Evolutionary conservation across 1,140 invertebrate species (phyloP).

Genomic region (Drosophila parabipectinata): DNA sequence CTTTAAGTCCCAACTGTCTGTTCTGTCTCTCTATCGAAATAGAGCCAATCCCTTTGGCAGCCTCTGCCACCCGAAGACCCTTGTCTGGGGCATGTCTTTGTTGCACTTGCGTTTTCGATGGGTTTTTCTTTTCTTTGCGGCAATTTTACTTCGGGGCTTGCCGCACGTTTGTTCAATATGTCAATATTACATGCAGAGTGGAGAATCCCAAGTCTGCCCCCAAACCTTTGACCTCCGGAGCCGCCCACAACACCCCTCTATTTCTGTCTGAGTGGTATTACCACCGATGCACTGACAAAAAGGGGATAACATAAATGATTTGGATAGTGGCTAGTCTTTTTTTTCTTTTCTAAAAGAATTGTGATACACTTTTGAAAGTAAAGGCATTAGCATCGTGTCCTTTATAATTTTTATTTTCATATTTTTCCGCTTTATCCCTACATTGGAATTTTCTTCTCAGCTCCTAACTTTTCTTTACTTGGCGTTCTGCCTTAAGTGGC

Average conservation of each 20-base stretch:
- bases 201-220: constrained; percentile 41
- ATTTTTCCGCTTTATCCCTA: too few relatives aligned
- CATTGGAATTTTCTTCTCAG: too few relatives aligned
- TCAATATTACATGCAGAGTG: constrained; percentile 75
- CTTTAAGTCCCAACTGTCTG: constrained; percentile 67
- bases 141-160: constrained; percentile 63
- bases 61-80: not conserved
- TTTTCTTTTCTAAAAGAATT: not conserved
- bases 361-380: too few relatives aligned
- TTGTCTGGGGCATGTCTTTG: constrained; percentile 32
- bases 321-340: not conserved
- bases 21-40: constrained; percentile 16
- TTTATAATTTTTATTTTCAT: not conserved
- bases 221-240: constrained; percentile 13
- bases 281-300: constrained; percentile 25
- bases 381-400: not conserved
- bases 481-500: constrained; percentile 59
- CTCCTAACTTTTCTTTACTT: not conserved
- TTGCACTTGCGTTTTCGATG: constrained; percentile 67
- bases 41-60: not conserved
- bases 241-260: not conserved
- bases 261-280: constrained; percentile 66
- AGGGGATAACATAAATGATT: not conserved
- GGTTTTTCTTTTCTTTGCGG: constrained; percentile 38
- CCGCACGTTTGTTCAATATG: constrained; percentile 80